phyloP scores from a whole-genome alignment of 2,888 invertebrate genomes.

The Stratiomys singularior region DNA sequence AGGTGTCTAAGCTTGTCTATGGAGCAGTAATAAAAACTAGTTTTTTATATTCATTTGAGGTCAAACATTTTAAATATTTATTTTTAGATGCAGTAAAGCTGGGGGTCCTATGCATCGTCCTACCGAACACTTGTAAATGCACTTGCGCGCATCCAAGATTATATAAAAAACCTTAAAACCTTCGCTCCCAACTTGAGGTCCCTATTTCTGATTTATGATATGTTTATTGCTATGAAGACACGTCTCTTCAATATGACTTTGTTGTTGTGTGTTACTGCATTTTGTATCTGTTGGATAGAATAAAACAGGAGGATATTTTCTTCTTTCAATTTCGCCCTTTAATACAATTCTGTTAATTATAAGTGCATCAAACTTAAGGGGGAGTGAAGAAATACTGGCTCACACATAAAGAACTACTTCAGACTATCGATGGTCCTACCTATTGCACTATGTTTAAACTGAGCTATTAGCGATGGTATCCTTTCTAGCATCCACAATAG shows the following conservation, averaged over 20 bases:
- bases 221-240: conserved; percentile 46
- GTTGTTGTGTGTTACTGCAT: background rate
- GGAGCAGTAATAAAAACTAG: conserved; percentile 28
- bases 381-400: background rate
- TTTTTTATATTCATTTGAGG: conserved; percentile 43
- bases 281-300: conserved; percentile 18
- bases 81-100: conserved; percentile 46
- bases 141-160: conserved; percentile 37
- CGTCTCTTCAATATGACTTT: conserved; percentile 13
- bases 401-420: no score
- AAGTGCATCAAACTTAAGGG: conserved; percentile 36
- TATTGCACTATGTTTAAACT: no score
- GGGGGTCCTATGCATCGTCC: conserved; percentile 38
- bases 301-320: conserved; percentile 26
- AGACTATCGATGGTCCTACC: no score
- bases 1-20: conserved; percentile 7
- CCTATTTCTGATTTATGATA: conserved; percentile 47
- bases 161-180: conserved; percentile 35
- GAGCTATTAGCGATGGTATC: no score
- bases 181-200: conserved; percentile 42
- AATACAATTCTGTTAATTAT: conserved; percentile 25
- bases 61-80: conserved; percentile 45
- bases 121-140: conserved; percentile 45
- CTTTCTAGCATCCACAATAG: no score
- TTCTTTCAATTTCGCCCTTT: conserved; percentile 28